These are phyloP conservation scores for Stichodactyla helianthus DNA, from an alignment of 64 coral and sea anemone genomes.

Conservation along the genomic window DNA sequence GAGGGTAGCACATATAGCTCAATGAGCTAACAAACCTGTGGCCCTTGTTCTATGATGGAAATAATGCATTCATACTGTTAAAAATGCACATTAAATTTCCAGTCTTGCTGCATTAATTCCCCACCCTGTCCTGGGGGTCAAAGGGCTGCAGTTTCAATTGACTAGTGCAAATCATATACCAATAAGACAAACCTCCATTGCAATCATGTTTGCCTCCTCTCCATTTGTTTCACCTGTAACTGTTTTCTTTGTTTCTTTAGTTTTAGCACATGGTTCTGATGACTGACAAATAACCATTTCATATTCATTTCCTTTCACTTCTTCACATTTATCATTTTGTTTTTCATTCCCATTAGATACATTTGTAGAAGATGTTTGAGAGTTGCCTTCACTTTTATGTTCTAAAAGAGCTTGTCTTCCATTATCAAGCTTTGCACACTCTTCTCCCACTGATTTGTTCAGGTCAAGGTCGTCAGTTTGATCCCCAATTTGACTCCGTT, in stretches of 20 bases:
- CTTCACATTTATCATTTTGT: neutral
- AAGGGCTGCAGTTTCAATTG: no score
- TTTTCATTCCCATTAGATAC: neutral
- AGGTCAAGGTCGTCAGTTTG: neutral
- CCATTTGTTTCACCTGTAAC: neutral
- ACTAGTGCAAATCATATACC: no score
- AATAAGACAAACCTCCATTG: conserved; percentile 3
- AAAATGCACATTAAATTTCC: no score
- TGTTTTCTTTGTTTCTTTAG: neutral
- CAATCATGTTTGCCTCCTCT: neutral
- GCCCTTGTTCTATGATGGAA: no score
- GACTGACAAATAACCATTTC: neutral
- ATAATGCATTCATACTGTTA: no score
- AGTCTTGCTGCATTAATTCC: no score
- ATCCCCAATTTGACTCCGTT: neutral
- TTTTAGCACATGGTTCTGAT: neutral
- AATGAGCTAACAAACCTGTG: no score
- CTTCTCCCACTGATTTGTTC: neutral
- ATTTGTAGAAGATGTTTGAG: neutral
- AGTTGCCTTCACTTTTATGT: neutral
- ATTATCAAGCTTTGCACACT: neutral
- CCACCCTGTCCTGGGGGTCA: no score
- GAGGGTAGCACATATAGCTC: no score
- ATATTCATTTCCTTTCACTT: neutral
- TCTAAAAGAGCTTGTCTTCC: no score